Conservation (phyloP, 2,888 invertebrate genomes). For the Latheticus oryzae region DNA sequence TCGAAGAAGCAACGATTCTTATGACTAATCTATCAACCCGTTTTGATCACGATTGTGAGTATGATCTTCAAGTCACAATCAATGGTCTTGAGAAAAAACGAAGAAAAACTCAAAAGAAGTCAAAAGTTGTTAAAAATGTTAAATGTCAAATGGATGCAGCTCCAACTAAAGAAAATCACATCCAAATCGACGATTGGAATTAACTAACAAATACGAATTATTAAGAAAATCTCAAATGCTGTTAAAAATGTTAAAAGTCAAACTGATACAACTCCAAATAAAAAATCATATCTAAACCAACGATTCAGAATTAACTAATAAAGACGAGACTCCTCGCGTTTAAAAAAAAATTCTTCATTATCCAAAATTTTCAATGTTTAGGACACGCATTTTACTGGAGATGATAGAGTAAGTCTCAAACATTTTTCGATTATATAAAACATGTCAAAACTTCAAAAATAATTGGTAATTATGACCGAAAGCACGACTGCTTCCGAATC, state of each 20-base stretch:
- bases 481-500: no score
- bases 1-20: conserved; percentile 63
- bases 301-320: conserved; percentile 52
- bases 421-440: conserved; percentile 64
- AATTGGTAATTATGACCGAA: no score
- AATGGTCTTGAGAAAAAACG: conserved; percentile 43
- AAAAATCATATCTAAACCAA: conserved; percentile 50
- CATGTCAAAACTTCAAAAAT: no score
- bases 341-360: conserved; percentile 58
- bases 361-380: conserved; percentile 42
- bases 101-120: conserved; percentile 27
- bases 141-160: conserved; percentile 26
- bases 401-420: conserved; percentile 59
- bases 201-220: conserved; percentile 60
- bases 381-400: conserved; percentile 48
- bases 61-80: conserved; percentile 59
- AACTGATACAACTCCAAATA: conserved; percentile 14
- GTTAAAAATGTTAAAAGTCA: conserved; percentile 35
- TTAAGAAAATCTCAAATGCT: conserved; percentile 42
- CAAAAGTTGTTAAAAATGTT: conserved; percentile 32
- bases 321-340: conserved; percentile 58
- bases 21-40: conserved; percentile 60
- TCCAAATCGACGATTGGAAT: conserved; percentile 50
- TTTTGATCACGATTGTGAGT: conserved; percentile 51
- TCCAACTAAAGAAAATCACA: conserved; percentile 35